phyloP scores from a whole-genome alignment of 2,113 vertebrate species.

The Haemorhous mexicanus region DNA sequence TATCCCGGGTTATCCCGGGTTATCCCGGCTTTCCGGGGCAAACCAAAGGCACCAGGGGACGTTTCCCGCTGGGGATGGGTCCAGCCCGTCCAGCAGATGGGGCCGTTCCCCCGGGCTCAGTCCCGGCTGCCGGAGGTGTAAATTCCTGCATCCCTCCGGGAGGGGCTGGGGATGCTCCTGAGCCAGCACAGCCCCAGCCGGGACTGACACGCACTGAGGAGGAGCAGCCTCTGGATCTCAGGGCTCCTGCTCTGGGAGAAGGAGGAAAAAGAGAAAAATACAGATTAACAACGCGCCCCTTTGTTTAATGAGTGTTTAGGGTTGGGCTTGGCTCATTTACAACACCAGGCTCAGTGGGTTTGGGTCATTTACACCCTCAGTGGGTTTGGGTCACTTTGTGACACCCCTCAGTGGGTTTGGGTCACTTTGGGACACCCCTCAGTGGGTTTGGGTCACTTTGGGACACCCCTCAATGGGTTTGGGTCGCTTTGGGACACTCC shows the following conservation, averaged over 20 bases:
- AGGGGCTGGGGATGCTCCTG: background rate
- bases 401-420: background rate
- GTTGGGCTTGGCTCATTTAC: too few relatives aligned
- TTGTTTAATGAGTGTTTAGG: background rate
- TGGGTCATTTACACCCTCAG: background rate
- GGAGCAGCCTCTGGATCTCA: background rate
- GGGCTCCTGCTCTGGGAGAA: background rate
- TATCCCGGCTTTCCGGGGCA: background rate
- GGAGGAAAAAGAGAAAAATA: background rate
- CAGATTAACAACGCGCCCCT: background rate
- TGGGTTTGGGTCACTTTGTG: background rate
- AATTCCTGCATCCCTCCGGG: too few relatives aligned
- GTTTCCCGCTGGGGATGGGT: background rate
- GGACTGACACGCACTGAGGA: background rate
- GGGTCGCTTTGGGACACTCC: too few relatives aligned
- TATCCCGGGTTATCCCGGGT: background rate
- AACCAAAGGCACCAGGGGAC: background rate
- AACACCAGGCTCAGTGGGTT: background rate
- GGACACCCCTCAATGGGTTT: too few relatives aligned
- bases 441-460: background rate
- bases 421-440: background rate
- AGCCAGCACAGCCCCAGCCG: background rate
- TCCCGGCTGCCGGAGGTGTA: background rate
- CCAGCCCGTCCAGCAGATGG: constrained; percentile 41
- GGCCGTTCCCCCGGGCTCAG: background rate